Conservation (phyloP, 2,113 vertebrate species). For the Orycteropus afer region DNA sequence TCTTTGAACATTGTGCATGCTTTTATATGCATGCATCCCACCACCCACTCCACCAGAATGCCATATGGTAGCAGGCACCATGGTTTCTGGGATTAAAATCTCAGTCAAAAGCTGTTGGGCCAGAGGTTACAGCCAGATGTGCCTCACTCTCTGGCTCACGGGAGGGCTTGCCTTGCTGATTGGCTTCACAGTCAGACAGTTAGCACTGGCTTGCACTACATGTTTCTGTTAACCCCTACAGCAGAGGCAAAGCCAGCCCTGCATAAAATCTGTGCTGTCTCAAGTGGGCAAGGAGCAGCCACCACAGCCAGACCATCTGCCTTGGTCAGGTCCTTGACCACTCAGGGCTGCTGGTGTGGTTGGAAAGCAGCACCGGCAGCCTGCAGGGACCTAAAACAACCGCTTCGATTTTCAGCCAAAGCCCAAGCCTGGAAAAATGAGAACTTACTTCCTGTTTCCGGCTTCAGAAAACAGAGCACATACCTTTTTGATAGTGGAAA, state of each 20-base stretch:
- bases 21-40: background rate
- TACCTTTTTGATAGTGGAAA: background rate
- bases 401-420: background rate
- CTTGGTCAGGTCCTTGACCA: background rate
- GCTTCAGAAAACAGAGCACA: background rate
- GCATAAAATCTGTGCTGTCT: background rate
- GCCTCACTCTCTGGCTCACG: constrained; percentile 27
- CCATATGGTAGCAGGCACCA: background rate
- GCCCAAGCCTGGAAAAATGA: constrained; percentile 30
- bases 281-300: background rate
- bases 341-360: background rate
- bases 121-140: constrained; percentile 62
- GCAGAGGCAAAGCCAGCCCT: background rate
- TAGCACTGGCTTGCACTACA: background rate
- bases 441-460: background rate
- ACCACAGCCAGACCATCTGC: accelerated
- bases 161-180: constrained; percentile 45
- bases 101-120: constrained; percentile 31
- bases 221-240: background rate
- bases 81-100: constrained; percentile 30
- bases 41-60: accelerated
- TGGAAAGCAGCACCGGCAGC: background rate
- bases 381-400: background rate
- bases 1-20: background rate
- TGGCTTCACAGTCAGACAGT: background rate